Base-by-base conservation (phyloP, 2,888 invertebrate genomes). In the Danaus chrysippus region DNA sequence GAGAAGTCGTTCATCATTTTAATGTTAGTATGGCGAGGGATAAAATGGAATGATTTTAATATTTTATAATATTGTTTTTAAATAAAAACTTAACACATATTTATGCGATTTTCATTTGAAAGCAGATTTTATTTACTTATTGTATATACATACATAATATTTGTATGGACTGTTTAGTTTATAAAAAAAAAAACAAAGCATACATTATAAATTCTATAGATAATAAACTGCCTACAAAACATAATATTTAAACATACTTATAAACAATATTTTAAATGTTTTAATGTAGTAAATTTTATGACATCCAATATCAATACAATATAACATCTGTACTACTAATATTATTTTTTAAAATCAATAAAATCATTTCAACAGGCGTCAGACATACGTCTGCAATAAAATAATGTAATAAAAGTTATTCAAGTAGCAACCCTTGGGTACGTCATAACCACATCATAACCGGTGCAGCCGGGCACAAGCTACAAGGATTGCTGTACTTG, bases 371-470 rank as follows among this genome's bases (percentile, higher is more conserved):
- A 54, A 54, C 58, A 62, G 43, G 58, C 54, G n/a, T 54, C 44
- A 62, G 15, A 58, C 54, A 59, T 59, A 61, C 43, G 41, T 42
- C 53, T 53, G 59, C 23, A 15, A 56, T 66, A 60, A 66, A 68
- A 66, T 76, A 72, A 68, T 71, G 71, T 71, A 69, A 71, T 77
- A 71, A 77, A 79, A 81, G 78, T 83, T 79, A 78, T 82, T 80
- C 75, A 77, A 77, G 70, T 72, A 74, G 75, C 71, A 74, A 71
- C 75, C 56, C 61, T 67, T 53, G 71, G 71, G 73, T 83, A 79
- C 78, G 81, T 84, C 82, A 85, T 79, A 82, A 76, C 73, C 73
- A 79, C 78, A 81, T 84, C 83, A 85, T 80, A 82, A 76, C 72
- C 73, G 44, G 65, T 64, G 58, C 52, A 70, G 70, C 68, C 70